Base-by-base conservation (phyloP, 2,113 vertebrate species). In the Sporophila hypoxantha region DNA sequence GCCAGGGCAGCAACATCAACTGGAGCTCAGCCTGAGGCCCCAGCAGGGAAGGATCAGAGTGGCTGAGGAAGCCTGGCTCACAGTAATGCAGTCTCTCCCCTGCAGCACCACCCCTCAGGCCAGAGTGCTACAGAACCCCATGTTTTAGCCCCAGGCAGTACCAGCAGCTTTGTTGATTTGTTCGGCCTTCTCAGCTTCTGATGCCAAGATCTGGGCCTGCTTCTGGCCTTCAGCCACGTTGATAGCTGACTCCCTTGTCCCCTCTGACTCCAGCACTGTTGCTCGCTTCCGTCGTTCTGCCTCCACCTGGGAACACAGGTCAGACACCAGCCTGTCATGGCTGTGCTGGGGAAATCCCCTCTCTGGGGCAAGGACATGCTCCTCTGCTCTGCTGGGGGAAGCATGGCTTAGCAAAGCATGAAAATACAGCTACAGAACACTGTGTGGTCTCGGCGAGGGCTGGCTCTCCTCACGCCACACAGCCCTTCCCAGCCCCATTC, bases 161-260 rank as follows among this genome's bases (percentile, higher is more conserved):
- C 99, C 99, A 82, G 98, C 97, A 6, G 98, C 99, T 92, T 97
- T 97, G 95, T 99, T 99, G 96, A 99, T 99, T 92, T 97, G 98
- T 89, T 99, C 98, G 0, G 97, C 97, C 60, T 98, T 99, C 95
- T 98, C 92, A 55, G 97, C 99, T 96, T 99, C 98, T 0, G 99
- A 99, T 2, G 98, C 98, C 94, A 99, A 96, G 90, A 99, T 99
- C 97, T 99, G 99, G 27, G 99, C 96, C 91, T 98, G 99, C 93
- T 99, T 99, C 91, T 96, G 94, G 26, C 99, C 99, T 88, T 99
- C 99, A 0, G 99, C 99, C 67, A 99, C 98, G 0, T 99, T 99
- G 93, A 99, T 99, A 41, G 97, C 98, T 0, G 99, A 96, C 61
- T 99, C 98, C 49, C 98, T 97, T 0, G 97, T 97, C n/a, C 99